A percentile compares a stretch with the other conserved stretches of the same genome.
Conservation (phyloP, 2,888 invertebrate species). For the Axea sp. region DNA sequence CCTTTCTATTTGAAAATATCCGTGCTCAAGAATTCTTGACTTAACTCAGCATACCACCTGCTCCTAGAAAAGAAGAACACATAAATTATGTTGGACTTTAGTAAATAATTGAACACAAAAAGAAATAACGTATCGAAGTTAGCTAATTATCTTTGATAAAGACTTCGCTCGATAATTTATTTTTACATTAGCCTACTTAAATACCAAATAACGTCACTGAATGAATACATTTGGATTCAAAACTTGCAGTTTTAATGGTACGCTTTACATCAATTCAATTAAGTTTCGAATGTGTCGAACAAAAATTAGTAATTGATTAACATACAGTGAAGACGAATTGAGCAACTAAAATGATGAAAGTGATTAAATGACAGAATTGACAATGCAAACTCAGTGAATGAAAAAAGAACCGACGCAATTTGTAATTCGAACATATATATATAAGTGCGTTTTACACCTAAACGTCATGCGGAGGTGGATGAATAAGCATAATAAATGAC, state of each 20-base stretch:
- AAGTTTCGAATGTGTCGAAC: constrained; percentile 23
- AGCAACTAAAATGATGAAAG: constrained; percentile 40
- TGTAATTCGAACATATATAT: constrained; percentile 23
- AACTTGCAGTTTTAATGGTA: not conserved
- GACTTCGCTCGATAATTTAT: constrained; percentile 1
- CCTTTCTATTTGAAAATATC: constrained; percentile 37
- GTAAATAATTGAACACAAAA: constrained; percentile 38
- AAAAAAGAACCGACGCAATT: not conserved
- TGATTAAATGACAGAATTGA: constrained; percentile 33
- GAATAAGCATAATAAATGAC: constrained; percentile 45
- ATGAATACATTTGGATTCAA: constrained; percentile 27
- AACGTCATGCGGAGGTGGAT: constrained; percentile 43
- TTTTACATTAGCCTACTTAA: constrained; percentile 13
- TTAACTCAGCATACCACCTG: constrained; percentile 41
- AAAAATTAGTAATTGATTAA: constrained; percentile 22
- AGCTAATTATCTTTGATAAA: constrained; percentile 36
- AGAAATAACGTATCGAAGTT: constrained; percentile 26
- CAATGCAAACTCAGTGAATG: constrained; percentile 25
- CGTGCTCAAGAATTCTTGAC: constrained; percentile 35
- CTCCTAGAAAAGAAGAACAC: constrained; percentile 25
- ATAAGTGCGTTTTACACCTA: constrained; percentile 32
- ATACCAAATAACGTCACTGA: constrained; percentile 24
- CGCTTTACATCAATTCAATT: constrained; percentile 2
- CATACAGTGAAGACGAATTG: constrained; percentile 23
- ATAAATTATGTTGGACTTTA: constrained; percentile 49